Evolutionary conservation across 2,888 invertebrate species (phyloP).

Genomic region (Dryococelus australis): DNA sequence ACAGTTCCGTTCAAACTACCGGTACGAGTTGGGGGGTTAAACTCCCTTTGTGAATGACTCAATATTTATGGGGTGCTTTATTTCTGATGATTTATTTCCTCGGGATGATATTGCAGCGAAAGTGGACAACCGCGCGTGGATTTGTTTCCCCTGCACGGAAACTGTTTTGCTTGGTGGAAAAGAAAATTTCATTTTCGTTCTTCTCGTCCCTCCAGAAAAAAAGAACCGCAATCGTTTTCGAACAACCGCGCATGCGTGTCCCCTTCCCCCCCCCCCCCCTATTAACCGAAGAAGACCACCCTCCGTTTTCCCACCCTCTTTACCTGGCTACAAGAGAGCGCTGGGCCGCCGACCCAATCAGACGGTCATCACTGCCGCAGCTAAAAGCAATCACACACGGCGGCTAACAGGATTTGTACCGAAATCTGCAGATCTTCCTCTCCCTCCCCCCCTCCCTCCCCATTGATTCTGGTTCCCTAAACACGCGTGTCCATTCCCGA

Average conservation of each 20-base stretch:
- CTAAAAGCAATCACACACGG: slow-evolving; percentile 4
- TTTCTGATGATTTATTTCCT: no score
- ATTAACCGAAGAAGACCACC: background rate
- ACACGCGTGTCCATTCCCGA: slow-evolving; percentile 6
- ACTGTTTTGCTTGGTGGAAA: no score
- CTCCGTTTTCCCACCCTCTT: background rate
- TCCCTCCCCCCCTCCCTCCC: background rate
- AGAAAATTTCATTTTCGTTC: no score
- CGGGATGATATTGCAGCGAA: no score
- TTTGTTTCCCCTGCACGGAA: no score
- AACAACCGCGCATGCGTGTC: background rate
- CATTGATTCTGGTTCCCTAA: background rate
- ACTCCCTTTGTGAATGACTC: no score
- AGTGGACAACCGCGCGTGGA: no score
- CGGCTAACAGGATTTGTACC: slow-evolving; percentile 8
- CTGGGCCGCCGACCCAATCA: slow-evolving; percentile 4
- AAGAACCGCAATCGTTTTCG: background rate
- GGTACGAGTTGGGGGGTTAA: no score
- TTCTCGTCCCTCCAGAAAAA: background rate
- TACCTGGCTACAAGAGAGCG: background rate
- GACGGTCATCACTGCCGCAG: background rate
- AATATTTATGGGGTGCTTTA: no score
- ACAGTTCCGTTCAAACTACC: no score
- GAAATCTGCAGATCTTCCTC: slow-evolving; percentile 5
- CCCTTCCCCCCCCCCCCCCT: background rate